Evolutionary conservation across 2,113 vertebrate genomes (phyloP).

Genomic region (Cyprinodon brontotheroides): DNA sequence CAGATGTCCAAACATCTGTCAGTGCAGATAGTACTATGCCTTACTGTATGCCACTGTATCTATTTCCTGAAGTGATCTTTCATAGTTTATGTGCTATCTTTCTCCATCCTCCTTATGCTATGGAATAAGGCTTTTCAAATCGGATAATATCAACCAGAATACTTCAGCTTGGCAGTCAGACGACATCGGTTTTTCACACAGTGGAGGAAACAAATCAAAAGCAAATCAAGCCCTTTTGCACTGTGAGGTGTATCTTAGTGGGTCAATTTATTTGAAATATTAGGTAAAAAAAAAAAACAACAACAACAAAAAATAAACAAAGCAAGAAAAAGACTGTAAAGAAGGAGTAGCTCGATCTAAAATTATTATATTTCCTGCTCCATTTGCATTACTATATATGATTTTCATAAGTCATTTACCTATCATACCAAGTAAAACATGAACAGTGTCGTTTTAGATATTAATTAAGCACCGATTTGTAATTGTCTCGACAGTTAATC

Average conservation of each 20-base stretch:
- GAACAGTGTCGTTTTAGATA: neutral
- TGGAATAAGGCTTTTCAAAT: constrained; percentile 51
- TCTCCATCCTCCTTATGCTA: constrained; percentile 55
- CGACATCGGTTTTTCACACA: constrained; percentile 62
- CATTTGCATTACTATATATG: neutral
- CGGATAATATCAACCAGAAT: constrained; percentile 64
- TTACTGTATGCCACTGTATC: constrained; percentile 49
- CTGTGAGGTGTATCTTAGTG: no score
- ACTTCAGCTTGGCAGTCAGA: constrained; percentile 72
- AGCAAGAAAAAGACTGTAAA: no score
- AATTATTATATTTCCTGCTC: neutral
- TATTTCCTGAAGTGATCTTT: constrained; percentile 57
- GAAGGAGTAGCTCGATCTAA: neutral
- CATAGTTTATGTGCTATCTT: constrained; percentile 62
- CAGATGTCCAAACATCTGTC: constrained; percentile 37
- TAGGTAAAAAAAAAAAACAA: neutral
- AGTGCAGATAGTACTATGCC: constrained; percentile 28
- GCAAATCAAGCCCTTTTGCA: no score
- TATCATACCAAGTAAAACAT: neutral
- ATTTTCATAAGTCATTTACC: neutral
- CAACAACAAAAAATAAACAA: neutral
- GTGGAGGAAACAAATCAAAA: constrained; percentile 25
- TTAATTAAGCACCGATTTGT: neutral
- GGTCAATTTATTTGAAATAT: neutral
- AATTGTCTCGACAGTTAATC: no score